Evolutionary conservation across 2,113 vertebrate species (phyloP).

Genomic region (Nyctereutes procyonoides): DNA sequence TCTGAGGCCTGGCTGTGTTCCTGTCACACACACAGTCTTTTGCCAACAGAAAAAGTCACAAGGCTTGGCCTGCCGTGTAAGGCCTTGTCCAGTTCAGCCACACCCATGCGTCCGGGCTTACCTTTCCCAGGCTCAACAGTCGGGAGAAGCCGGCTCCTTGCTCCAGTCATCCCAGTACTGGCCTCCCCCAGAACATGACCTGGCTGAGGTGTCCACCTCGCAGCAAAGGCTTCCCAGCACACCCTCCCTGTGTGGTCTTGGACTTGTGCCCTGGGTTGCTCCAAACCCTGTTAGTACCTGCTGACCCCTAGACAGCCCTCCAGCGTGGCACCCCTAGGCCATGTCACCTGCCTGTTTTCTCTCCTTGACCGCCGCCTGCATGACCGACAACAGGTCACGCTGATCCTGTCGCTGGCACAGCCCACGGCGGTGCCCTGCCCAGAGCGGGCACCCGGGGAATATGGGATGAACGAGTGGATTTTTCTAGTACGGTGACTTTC

Average conservation of each 20-base stretch:
- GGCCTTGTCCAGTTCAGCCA: neutral
- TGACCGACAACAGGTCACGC: neutral
- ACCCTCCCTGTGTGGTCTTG: neutral
- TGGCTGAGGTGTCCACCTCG: neutral
- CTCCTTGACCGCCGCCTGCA: neutral
- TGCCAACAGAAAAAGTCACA: neutral
- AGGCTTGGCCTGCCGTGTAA: neutral
- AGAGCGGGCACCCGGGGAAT: accelerated
- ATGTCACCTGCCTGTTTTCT: neutral
- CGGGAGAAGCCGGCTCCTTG: too few relatives aligned
- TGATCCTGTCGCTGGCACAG: accelerated
- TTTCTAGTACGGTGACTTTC: neutral
- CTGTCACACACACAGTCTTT: neutral
- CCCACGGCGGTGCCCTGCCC: neutral
- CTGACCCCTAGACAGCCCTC: neutral
- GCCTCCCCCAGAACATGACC: neutral
- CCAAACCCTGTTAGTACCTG: neutral
- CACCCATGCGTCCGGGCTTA: too few relatives aligned
- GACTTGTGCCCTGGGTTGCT: neutral
- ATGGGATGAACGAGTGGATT: neutral
- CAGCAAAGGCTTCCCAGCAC: neutral
- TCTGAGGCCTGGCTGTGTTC: neutral
- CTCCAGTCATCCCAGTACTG: neutral
- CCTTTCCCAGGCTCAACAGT: neutral
- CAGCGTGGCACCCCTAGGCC: too few relatives aligned